Base-by-base conservation (phyloP, 2,888 invertebrate genomes). In the Cephus nigrinus region DNA sequence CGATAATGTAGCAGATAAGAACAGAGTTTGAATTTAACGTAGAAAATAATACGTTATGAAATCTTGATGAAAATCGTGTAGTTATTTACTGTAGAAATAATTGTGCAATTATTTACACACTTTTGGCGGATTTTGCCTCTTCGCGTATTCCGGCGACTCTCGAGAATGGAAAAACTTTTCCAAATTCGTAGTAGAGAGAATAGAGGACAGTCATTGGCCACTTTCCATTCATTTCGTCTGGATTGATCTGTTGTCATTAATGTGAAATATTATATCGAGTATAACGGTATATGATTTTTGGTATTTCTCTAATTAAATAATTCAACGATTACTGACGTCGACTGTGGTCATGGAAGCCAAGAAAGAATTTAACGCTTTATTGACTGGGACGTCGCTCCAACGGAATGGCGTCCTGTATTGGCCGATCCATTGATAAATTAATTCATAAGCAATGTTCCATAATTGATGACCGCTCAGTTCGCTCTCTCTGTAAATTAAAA, bases 401-500 rank as follows among this genome's bases (percentile, higher is more conserved):
- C 95, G 95, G 30, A 93, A 94, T 0, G 97, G 96, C 0, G 96
- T 96, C 0, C 95, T 93, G 81, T 95, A 93, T 4, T 95, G 94
- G 0, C 96, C 96, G 23, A 97, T 91, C 97, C 97, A 97, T 89
- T 97, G 97, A 88, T 96, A 96, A 3, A 95, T 94, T 69, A 96
- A 86, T 88, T 97, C 96, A 84, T 96, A 95, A 0, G 95, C 93
- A 4, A 96, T 91, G 80, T 94, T 94, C 90, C 94, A 94, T 83
- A 94, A 94, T 1, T 94, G 94, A 73, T 93, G 93, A 83, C 93
- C 93, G 81, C 94, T 93, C 1, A 96, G 88, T 86, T 96, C 96
- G 84, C 95, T 95, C 91, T 97, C 96, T 88, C 96, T 97, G 86
- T 36, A 90, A 86, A 86, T 72, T 82, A 79, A 69, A 30, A 32